Percentiles rank a stretch among this genome's conserved stretches.
Evolutionary conservation across 2,888 invertebrate genomes (phyloP).

Genomic region (Drosophila acutilabella): DNA sequence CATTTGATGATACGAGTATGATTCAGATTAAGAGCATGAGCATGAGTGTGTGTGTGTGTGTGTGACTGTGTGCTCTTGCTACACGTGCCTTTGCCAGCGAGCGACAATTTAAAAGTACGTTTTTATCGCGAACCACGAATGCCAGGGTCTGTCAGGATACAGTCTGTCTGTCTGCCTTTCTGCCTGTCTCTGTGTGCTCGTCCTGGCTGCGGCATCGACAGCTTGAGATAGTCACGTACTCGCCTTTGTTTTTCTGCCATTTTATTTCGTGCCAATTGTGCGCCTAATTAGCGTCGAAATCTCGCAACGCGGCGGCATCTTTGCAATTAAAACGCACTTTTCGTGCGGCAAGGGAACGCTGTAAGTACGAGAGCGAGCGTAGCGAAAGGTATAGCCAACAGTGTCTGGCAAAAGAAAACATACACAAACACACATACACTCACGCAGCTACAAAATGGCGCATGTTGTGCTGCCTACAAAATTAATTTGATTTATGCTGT

Average conservation of each 20-base stretch:
- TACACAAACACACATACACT: conserved; percentile 11
- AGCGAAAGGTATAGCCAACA: neutral
- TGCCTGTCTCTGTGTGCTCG: conserved; percentile 3
- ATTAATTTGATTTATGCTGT: conserved; percentile 82
- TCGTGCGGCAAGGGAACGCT: conserved; percentile 23
- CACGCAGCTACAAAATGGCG: conserved; percentile 68
- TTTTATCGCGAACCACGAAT: conserved; percentile 62
- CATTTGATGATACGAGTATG: conserved; percentile 72
- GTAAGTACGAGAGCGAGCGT: neutral
- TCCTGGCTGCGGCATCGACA: conserved; percentile 57
- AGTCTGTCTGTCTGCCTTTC: conserved; percentile 1
- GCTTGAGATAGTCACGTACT: conserved; percentile 79
- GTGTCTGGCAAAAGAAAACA: conserved; percentile 37
- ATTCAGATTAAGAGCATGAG: conserved; percentile 38
- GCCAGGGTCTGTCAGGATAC: conserved; percentile 24
- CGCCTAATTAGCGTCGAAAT: conserved; percentile 79
- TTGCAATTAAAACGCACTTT: conserved; percentile 83
- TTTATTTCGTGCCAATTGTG: conserved; percentile 79
- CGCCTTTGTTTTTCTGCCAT: conserved; percentile 69
- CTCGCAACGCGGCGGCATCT: conserved; percentile 64
- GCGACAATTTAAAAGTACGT: conserved; percentile 74
- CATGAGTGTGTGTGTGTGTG: conserved; percentile 11
- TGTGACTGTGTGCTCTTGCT: conserved; percentile 14
- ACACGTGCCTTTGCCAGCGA: conserved; percentile 64
- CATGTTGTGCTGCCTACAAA: conserved; percentile 76